Conservation (phyloP, 2,797 vertebrate species). For the Mastacembelus armatus region DNA sequence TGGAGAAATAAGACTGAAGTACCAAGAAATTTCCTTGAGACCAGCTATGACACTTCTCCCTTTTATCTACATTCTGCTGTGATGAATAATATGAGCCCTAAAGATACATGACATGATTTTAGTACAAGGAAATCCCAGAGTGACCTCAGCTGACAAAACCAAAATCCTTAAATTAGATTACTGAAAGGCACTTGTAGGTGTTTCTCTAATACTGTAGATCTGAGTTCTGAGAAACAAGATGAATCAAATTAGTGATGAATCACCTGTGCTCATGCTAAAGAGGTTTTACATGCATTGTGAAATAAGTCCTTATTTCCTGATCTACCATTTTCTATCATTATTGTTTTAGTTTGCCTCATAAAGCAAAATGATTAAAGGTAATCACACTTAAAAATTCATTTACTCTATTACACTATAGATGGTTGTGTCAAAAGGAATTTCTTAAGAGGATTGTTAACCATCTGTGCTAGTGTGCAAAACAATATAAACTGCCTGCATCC, state of each 20-base stretch:
- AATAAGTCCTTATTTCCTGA: too few relatives aligned
- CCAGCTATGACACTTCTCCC: conserved; percentile 5
- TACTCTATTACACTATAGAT: too few relatives aligned
- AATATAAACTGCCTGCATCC: too few relatives aligned
- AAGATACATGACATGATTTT: conserved; percentile 36
- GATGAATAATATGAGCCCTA: conserved; percentile 50
- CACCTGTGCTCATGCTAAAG: too few relatives aligned
- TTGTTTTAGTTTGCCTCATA: too few relatives aligned
- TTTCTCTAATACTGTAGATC: conserved; percentile 20
- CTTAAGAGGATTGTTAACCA: neutral
- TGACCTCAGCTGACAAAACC: conserved; percentile 63
- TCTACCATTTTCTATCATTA: too few relatives aligned
- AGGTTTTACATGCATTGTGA: too few relatives aligned
- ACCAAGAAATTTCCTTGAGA: conserved; percentile 19
- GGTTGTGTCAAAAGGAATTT: neutral
- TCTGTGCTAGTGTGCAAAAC: neutral
- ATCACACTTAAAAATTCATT: neutral
- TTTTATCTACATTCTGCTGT: conserved; percentile 26
- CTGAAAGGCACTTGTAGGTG: conserved; percentile 28
- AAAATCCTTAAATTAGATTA: conserved; percentile 68
- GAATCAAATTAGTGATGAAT: too few relatives aligned
- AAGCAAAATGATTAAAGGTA: neutral
- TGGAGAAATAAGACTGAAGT: conserved; percentile 9
- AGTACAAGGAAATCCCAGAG: conserved; percentile 21
- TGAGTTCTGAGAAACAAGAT: too few relatives aligned